A percentile compares a stretch with the other conserved stretches of the same genome.
phyloP scores from a whole-genome alignment of 2,113 vertebrate species.

The Ailuropoda melanoleuca region DNA sequence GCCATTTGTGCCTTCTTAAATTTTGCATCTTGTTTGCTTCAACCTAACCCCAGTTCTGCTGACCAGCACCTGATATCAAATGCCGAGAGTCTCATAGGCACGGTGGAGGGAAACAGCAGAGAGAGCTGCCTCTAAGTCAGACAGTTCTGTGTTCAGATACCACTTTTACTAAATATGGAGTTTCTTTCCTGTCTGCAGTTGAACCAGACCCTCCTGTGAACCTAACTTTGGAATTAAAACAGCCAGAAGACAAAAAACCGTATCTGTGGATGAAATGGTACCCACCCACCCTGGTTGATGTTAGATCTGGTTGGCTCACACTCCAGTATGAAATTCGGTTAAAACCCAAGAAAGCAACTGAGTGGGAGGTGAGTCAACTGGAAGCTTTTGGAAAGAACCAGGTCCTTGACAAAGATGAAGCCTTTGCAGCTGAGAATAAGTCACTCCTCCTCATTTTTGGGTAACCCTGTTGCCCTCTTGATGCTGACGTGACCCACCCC shows the following conservation, averaged over 20 bases:
- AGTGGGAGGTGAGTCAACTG: conserved; percentile 91
- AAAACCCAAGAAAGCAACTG: conserved; percentile 85
- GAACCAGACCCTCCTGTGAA: conserved; percentile 91
- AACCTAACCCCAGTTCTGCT: neutral
- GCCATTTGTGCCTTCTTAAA: neutral
- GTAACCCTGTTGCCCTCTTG: fast-evolving
- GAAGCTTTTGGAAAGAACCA: neutral
- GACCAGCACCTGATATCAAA: neutral
- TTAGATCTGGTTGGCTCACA: conserved; percentile 88
- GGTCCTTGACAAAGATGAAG: neutral
- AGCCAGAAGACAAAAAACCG: conserved; percentile 77
- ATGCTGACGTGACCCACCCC: neutral
- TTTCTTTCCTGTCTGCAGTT: conserved; percentile 84
- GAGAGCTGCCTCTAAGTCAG: neutral
- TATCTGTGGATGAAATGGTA: conserved; percentile 90
- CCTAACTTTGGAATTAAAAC: conserved; percentile 83
- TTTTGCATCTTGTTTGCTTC: neutral
- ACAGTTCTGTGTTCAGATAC: neutral
- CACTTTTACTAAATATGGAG: neutral
- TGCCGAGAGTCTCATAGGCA: neutral
- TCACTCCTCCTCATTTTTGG: neutral
- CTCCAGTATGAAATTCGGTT: conserved; percentile 92
- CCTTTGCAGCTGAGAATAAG: neutral
- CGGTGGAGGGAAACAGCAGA: neutral
- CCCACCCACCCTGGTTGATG: conserved; percentile 86